These are phyloP conservation scores for Tenualosa thibaudeaui DNA, from an alignment of 2,797 vertebrate genomes.

Conservation along the genomic window DNA sequence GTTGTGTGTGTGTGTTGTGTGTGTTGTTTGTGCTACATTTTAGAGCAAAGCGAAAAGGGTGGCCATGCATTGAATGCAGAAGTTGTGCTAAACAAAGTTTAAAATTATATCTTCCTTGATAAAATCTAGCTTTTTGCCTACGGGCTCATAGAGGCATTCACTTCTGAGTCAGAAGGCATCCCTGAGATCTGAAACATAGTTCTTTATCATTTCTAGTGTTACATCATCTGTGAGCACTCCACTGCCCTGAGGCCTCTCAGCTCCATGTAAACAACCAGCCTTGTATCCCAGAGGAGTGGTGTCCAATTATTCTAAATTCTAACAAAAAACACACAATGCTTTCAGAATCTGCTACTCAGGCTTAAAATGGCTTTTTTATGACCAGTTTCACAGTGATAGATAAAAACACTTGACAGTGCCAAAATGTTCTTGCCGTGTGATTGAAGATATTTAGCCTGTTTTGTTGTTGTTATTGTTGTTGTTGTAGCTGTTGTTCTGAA, in stretches of 20 bases:
- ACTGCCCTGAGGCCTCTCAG: slow-evolving; percentile 26
- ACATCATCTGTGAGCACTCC: background rate
- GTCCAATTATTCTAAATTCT: background rate
- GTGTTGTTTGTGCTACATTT: background rate
- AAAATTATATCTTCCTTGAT: background rate
- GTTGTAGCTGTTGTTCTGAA: background rate
- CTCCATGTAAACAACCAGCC: background rate
- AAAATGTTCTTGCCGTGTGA: background rate
- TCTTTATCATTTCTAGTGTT: slow-evolving; percentile 26
- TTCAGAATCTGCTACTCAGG: background rate
- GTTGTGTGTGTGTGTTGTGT: background rate
- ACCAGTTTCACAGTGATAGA: no score
- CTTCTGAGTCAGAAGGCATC: slow-evolving; percentile 1
- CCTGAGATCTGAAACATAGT: slow-evolving; percentile 7
- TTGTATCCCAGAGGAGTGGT: background rate
- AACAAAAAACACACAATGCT: background rate
- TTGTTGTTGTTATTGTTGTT: background rate
- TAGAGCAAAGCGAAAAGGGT: background rate
- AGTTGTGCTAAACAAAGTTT: slow-evolving; percentile 6
- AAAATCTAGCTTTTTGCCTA: background rate
- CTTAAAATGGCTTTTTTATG: background rate
- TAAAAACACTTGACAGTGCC: background rate
- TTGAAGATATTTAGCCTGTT: background rate
- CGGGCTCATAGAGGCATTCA: background rate
- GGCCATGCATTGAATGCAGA: background rate